phyloP scores from a whole-genome alignment of 2,797 vertebrate species.

The Coracias cyanogaster region DNA sequence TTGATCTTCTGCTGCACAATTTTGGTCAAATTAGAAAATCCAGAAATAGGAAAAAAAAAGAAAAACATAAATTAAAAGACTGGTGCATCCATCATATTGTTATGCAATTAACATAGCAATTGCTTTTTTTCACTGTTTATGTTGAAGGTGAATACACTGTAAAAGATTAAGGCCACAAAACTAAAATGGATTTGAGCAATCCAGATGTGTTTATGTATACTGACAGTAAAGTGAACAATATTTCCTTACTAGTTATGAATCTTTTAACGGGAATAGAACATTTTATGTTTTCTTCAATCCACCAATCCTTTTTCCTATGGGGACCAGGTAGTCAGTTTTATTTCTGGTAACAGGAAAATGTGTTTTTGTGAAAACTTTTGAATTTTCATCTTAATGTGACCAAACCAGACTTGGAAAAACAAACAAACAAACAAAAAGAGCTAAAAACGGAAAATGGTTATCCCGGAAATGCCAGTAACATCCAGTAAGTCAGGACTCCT shows the following conservation, averaged over 20 bases:
- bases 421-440: accelerated
- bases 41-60: not conserved
- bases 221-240: not conserved
- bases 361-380: not conserved
- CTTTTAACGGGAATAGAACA: not conserved
- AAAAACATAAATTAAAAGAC: not conserved
- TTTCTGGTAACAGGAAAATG: not conserved
- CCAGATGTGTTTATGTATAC: not conserved
- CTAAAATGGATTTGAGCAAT: not conserved
- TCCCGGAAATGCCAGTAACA: not conserved
- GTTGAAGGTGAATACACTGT: not conserved
- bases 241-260: not conserved
- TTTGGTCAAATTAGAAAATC: not conserved
- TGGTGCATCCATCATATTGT: not conserved
- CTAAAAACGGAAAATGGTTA: not conserved
- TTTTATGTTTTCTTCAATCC: not conserved
- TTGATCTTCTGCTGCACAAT: not conserved
- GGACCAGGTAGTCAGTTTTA: not conserved
- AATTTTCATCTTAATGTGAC: not conserved
- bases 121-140: not conserved
- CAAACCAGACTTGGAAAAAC: not conserved
- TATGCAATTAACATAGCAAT: not conserved
- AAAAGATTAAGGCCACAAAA: not conserved
- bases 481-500: not conserved
- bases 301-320: not conserved